These are phyloP conservation scores for Campylorhamphus procurvoides DNA, from an alignment of 2,113 vertebrate genomes.

Conservation along the genomic window DNA sequence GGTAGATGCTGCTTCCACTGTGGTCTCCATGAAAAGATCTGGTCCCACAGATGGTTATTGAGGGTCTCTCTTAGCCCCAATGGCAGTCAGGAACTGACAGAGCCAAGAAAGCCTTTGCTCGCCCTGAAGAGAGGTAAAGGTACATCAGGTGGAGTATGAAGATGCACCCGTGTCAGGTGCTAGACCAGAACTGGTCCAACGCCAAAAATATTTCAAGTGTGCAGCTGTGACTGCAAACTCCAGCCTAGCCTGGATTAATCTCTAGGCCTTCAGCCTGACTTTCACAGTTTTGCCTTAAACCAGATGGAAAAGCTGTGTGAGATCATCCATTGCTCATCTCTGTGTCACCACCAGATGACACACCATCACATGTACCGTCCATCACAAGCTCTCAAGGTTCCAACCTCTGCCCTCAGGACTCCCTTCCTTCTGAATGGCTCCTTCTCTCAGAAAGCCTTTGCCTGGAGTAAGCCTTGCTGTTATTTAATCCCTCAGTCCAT, in stretches of 20 bases:
- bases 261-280: neutral
- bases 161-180: neutral
- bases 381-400: neutral
- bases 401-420: constrained; percentile 1
- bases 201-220: neutral
- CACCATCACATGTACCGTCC: neutral
- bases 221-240: neutral
- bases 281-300: constrained; percentile 17
- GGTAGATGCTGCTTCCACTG: neutral
- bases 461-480: neutral
- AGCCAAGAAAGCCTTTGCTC: neutral
- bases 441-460: neutral
- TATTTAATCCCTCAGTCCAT: neutral
- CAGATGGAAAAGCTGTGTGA: constrained; percentile 10
- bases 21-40: neutral
- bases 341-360: constrained; percentile 36
- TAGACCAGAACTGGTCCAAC: neutral
- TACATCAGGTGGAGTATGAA: neutral
- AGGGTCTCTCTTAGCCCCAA: neutral
- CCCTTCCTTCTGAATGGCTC: neutral
- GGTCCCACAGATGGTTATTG: neutral
- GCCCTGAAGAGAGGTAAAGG: neutral
- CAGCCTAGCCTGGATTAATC: neutral
- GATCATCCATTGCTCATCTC: constrained; percentile 19
- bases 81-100: neutral